Evolutionary conservation across 1,140 invertebrate species (phyloP), one percentile per base, ranked within the genome.

Genomic region (Samia ricini): DNA sequence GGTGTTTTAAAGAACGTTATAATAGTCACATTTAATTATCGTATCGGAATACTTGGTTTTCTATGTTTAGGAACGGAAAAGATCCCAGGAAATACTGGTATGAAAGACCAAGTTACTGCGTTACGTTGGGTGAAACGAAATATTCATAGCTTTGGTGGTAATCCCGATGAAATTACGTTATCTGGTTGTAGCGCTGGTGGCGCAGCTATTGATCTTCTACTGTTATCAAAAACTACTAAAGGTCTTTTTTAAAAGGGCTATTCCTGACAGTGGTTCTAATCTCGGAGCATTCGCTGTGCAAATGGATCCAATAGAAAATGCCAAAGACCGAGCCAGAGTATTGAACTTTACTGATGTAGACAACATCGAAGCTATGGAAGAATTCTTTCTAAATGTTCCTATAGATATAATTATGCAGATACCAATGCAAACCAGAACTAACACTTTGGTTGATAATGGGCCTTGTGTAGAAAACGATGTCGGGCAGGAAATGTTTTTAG

Each of bases 401-500:
- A 51, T 61, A 8, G 62, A 70, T 18, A 20, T n/a, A 26, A 48
- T 23, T 76, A 5, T 36, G 61, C 15, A 10, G 48, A 19, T 10
- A n/a, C n/a, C n/a, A n/a, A n/a, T n/a, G n/a, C 8, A 8, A 56
- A 33, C 26, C 5, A 26, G 49, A 59, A 18, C 21, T 26, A 68
- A 66, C 56, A 50, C 29, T 5, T 56, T 55, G 2, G 60, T 24
- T 0, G 19, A 57, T 74, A 59, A 1, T 64, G 21, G 23, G 4
- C 70, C 70, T 2, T 72, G 73, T 33, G 61, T 76, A 8, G 71
- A 75, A 56, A 51, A 63, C 20, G 26, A 60, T 48, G n/a, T 49
- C 20, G 63, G 59, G 15, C 36, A 33, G 23, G 65, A 70, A 24
- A 42, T 29, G 4, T 71, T 74, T 55, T 63, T 71, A 23, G 15